Base-by-base conservation (phyloP, 2,797 vertebrate species). In the Pangasius mekongensis region DNA sequence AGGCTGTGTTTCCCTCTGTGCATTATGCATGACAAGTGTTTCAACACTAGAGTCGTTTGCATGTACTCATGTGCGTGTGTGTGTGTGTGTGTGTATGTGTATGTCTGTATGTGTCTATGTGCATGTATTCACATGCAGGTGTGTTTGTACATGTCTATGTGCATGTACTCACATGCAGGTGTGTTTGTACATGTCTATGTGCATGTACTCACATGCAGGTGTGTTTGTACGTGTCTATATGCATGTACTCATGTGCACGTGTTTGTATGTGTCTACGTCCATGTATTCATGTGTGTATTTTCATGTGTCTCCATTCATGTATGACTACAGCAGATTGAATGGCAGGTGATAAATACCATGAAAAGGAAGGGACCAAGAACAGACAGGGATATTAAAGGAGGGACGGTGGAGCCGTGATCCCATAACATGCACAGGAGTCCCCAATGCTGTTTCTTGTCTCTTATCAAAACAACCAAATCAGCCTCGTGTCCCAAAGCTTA, bases 1-100 rank as follows among this genome's bases (percentile, higher is more conserved):
- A 91, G 90, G 6, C 92, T 92, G 91, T 92, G 91, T 94, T 94
- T 93, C 92, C 91, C 91, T 87, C 52, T 62, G 69, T 95, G 93
- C 92, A 95, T 95, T 94, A 95, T 95, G 91, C 90, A 95, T 95
- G 47, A 87, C 83, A 67, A 64, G 33, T 62, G 39, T 88, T 58
- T 80, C 27, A 62, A 80, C 78, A 86, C 2, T 10, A 30, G n/a
- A 86, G 36, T 66, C 36, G 16, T 87, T 56, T 89, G 77, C 9
- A 24, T 56, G 18, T 33, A 58, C 52, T 20, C 2, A 30, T 52
- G 6, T n/a, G 16, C 30, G 4, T 58, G n/a, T 10, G n/a, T 5
- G 13, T 24, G 11, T 8, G 22, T 9, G 27, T 64, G 62, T 27
- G 27, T 27, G 4, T 8, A 7, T 9, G 27, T 64, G 62, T 27